Percentiles rank a stretch among this genome's conserved stretches.
phyloP scores from a whole-genome alignment of 2,113 vertebrate genomes.

The Chloropsis hardwickii region DNA sequence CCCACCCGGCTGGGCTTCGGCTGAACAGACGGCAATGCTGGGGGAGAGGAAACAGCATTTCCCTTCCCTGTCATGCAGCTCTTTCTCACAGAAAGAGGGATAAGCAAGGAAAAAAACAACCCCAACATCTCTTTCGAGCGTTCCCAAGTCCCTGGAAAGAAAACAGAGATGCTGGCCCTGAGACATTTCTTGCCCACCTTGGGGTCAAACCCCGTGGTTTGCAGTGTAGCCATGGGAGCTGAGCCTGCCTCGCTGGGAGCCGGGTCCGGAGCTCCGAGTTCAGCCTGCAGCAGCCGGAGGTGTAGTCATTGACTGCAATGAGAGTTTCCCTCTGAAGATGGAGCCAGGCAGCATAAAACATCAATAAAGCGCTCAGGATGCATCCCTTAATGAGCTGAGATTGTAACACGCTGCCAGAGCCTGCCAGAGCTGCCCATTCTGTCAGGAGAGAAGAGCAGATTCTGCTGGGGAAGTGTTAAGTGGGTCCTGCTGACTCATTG shows the following conservation, averaged over 20 bases:
- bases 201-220: not conserved
- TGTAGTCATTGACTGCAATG: slow-evolving; percentile 41
- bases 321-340: slow-evolving; percentile 47
- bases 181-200: accelerated
- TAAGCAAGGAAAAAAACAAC: not conserved
- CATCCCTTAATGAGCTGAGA: slow-evolving; percentile 38
- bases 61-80: not conserved
- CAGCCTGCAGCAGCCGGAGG: not conserved
- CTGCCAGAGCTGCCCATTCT: slow-evolving; percentile 30
- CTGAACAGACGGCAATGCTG: not conserved
- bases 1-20: not conserved
- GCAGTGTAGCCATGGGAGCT: accelerated
- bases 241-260: not conserved
- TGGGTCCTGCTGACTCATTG: slow-evolving; percentile 57
- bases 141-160: not conserved
- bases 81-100: not conserved
- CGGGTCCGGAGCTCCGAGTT: not conserved
- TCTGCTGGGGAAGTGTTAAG: slow-evolving; percentile 30
- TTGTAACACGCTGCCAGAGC: slow-evolving; percentile 5
- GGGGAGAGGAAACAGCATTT: not conserved
- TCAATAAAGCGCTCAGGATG: slow-evolving; percentile 43
- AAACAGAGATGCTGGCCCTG: not conserved
- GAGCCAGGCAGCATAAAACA: slow-evolving; percentile 52
- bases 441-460: slow-evolving; percentile 13
- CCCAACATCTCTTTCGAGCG: not conserved